Evolutionary conservation across 2,888 invertebrate genomes (phyloP), one percentile per base, ranked within the genome.

Genomic region (Sturmia bella): DNA sequence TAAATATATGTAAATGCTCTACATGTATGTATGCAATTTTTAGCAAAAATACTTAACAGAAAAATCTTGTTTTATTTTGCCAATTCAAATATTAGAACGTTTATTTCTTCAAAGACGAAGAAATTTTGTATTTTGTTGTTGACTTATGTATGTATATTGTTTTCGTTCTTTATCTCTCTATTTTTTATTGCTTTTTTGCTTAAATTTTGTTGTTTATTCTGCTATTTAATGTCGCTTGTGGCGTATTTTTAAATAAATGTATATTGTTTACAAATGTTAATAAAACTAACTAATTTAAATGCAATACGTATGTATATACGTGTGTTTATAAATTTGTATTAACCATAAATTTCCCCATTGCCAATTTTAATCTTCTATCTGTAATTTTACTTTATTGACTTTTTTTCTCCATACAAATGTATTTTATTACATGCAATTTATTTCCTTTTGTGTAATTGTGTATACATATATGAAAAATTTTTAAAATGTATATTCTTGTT

Each of bases 291-390:
- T 27, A 56, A 68, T 32, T 27, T 43, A 45, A 57, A 21, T 70
- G 45, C 15, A 19, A 54, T 64, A 70, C 63, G 15, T 57, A 21
- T 54, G 43, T 41, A 21, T 37, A 3, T 19, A 15, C n/a, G 12
- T 48, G 17, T 45, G 27, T 37, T 19, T 19, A 73, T 43, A 27
- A 43, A 50, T 68, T 17, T 69, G 11, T 57, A 50, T 7, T 41
- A 79, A 78, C 39, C 27, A 52, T 77, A 7, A 48, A 45, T 54
- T 43, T 37, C 27, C 52, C 27, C 41, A 59, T 63, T 70, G 57
- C 57, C 37, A 64, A 75, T 70, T 80, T 61, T 79, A 37, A 64
- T 56, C 39, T 57, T 69, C 56, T 73, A 41, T 61, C 54, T 70
- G 52, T 72, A 64, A 63, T 21, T 73, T 48, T 21, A 32, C 32